Percentiles rank a stretch among this genome's conserved stretches.
These are phyloP conservation scores for Psittacula cyanocephala DNA, from an alignment of 2,113 vertebrate genomes.

Conservation along the genomic window DNA sequence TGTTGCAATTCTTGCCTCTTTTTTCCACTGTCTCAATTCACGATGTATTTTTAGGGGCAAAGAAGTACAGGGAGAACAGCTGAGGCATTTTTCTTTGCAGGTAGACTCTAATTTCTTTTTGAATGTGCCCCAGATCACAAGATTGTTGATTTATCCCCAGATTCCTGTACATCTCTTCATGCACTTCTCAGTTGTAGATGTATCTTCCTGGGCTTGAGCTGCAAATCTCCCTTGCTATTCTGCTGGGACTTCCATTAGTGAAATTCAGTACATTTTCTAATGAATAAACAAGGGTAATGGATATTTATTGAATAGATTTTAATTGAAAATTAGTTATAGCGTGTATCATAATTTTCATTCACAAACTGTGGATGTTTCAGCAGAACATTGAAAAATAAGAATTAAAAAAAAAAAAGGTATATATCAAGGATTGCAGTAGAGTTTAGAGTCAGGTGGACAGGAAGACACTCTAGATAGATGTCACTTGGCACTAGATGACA, in stretches of 20 bases:
- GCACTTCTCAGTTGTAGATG: not conserved
- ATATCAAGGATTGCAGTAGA: slow-evolving; percentile 15
- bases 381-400: not conserved
- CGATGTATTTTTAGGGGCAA: not conserved
- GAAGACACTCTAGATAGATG: slow-evolving; percentile 56
- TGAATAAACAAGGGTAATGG: not conserved
- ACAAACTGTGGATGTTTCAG: not conserved
- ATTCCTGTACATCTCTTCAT: not conserved
- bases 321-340: not conserved
- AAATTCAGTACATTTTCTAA: not conserved
- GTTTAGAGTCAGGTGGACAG: slow-evolving; percentile 44
- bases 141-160: slow-evolving; percentile 14
- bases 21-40: not conserved
- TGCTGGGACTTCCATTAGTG: not conserved
- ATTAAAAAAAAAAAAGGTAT: not conserved
- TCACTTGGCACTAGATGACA: slow-evolving; percentile 66
- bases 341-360: slow-evolving; percentile 13
- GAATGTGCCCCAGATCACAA: not conserved
- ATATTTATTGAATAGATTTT: slow-evolving; percentile 19
- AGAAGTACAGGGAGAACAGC: not conserved
- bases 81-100: not conserved
- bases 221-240: not conserved
- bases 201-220: not conserved
- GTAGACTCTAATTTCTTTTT: slow-evolving; percentile 11
- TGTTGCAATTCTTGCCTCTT: not conserved